phyloP scores from a whole-genome alignment of 2,797 vertebrate genomes.

The Geotrypetes seraphini region DNA sequence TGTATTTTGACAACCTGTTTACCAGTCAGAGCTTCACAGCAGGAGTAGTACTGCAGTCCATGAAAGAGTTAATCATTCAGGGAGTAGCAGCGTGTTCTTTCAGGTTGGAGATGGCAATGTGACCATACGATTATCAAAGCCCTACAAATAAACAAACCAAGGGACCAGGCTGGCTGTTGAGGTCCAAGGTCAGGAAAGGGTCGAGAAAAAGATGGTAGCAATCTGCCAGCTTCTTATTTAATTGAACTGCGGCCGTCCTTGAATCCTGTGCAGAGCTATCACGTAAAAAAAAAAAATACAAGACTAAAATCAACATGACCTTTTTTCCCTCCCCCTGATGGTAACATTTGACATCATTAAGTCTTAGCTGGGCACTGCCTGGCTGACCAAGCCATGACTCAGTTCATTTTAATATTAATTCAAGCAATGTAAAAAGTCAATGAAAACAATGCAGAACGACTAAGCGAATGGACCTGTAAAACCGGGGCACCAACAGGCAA shows the following conservation, averaged over 20 bases:
- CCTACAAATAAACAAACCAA: too few species aligned
- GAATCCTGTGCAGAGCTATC: conserved; percentile 21
- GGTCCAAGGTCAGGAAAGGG: conserved; percentile 6
- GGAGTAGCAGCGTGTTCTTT: too few species aligned
- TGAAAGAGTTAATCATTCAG: too few species aligned
- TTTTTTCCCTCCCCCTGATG: conserved; percentile 6
- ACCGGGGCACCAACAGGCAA: neutral
- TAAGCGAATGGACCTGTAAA: conserved; percentile 1
- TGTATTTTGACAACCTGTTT: too few species aligned
- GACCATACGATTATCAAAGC: neutral
- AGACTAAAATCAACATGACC: conserved; percentile 12
- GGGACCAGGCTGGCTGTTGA: conserved; percentile 5
- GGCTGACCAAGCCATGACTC: conserved; percentile 27
- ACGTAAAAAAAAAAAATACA: conserved; percentile 29
- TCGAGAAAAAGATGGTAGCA: conserved; percentile 17
- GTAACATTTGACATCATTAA: conserved; percentile 32
- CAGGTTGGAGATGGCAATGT: neutral
- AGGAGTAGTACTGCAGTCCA: too few species aligned
- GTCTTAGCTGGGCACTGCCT: conserved; percentile 12
- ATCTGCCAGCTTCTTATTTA: conserved; percentile 24
- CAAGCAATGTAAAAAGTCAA: conserved; percentile 34
- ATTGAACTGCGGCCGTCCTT: conserved; percentile 24
- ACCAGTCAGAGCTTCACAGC: too few species aligned
- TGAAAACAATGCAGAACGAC: conserved; percentile 14
- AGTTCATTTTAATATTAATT: conserved; percentile 30